Base-by-base conservation (phyloP, 2,797 vertebrate species). In the Periparus ater region DNA sequence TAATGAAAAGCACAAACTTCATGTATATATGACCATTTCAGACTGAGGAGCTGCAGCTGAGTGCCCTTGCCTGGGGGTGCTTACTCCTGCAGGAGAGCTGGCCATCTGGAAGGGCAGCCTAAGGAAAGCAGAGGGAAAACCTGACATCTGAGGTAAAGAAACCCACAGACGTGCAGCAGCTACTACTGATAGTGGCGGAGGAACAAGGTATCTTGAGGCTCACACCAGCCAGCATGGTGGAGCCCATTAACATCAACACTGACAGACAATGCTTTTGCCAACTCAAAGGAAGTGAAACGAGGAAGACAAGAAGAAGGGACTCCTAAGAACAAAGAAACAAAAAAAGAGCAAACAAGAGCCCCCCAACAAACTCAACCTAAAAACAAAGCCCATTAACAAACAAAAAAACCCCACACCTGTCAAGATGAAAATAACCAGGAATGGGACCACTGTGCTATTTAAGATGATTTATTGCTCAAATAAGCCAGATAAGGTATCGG, bases 1-100 rank as follows among this genome's bases (percentile, higher is more conserved):
- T 88, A 95, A 95, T 91, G 84, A 97, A 94, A 95, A 96, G 88
- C 85, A 92, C 62, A 58, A 89, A 83, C 73, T 92, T 75, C 58
- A 55, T 7, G 36, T 62, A 55, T 93, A 95, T 92, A 78, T 81
- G 89, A 81, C 30, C 60, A 83, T 93, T 88, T 88, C 82, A 86
- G 89, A 58, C 1, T 6, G 74, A 93, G 51, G 61, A 85, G 62
- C 88, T 40, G 60, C 89, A 91, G 87, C 73, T 82, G 93, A 92
- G 51, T 32, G 76, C 54, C 89, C 75, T 92, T 93, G 89, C 95
- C 87, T 4, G 7, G 6, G 76, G 76, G 65, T 75, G n/a, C 82
- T 75, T n/a, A 30, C 29, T 88, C 20, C 65, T 92, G 63, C 42
- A 87, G 80, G 45, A 92, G 42, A 85, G 57, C 5, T 1, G 2